A percentile compares a stretch with the other conserved stretches of the same genome.
These are phyloP conservation scores for Microctenopoma stevenorrisi DNA, from an alignment of 2,797 vertebrate genomes.

Conservation along the genomic window DNA sequence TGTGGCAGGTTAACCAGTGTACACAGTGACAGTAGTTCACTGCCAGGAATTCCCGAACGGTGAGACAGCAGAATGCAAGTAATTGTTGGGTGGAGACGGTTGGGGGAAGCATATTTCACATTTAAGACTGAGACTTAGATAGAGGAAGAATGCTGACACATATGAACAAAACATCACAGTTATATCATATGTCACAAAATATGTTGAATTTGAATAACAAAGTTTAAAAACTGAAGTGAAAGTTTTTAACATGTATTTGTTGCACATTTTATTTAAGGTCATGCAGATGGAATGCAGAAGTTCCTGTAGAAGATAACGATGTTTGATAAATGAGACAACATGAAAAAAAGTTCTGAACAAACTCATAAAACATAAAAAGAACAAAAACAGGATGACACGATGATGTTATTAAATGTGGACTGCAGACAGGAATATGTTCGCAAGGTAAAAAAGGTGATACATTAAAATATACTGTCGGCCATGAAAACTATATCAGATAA, in stretches of 20 bases:
- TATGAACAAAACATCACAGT: background rate
- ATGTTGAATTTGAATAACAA: background rate
- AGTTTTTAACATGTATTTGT: background rate
- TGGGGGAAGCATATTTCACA: background rate
- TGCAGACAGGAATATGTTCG: background rate
- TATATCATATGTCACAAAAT: background rate
- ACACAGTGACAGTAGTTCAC: background rate
- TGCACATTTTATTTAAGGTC: background rate
- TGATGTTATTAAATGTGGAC: background rate
- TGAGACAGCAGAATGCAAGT: background rate
- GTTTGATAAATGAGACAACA: background rate
- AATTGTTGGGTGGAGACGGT: background rate
- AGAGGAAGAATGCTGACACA: background rate
- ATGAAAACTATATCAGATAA: background rate
- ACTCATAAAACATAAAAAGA: background rate
- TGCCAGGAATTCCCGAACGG: background rate
- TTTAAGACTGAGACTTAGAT: background rate
- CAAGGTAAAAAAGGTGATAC: background rate
- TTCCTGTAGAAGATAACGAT: background rate
- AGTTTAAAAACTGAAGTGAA: background rate
- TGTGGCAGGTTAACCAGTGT: background rate
- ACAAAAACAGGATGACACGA: background rate
- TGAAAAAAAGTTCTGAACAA: slow-evolving; percentile 1
- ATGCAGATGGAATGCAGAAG: slow-evolving; percentile 1
- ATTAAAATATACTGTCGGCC: background rate